Conservation (phyloP, 2,113 vertebrate genomes). For the Pardalotus punctatus region DNA sequence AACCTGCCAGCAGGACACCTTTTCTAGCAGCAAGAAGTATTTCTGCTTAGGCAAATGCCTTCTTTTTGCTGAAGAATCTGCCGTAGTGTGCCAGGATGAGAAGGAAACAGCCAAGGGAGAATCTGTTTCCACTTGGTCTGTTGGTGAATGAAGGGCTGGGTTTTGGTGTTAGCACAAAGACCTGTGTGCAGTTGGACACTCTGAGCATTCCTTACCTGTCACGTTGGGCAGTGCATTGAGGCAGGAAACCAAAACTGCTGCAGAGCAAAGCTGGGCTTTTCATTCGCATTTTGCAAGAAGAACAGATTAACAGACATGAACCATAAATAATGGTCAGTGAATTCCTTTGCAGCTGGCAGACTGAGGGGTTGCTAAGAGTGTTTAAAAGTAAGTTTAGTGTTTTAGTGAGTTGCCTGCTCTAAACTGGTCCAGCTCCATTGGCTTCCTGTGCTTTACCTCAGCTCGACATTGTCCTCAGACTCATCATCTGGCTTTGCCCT, state of each 20-base stretch:
- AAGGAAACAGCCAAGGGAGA: neutral
- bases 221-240: neutral
- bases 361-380: neutral
- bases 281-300: neutral
- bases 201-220: neutral
- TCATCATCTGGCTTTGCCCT: neutral
- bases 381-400: neutral
- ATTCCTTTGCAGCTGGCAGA: neutral
- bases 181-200: neutral
- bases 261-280: neutral
- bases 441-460: neutral
- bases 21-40: neutral
- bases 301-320: neutral
- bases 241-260: neutral
- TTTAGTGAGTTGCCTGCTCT: neutral
- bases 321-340: neutral
- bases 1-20: neutral
- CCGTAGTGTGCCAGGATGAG: neutral
- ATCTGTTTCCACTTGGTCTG: neutral
- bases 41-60: neutral
- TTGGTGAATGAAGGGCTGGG: neutral
- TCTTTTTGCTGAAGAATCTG: neutral
- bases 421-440: neutral
- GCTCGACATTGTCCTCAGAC: neutral
- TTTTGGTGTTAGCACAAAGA: neutral